Evolutionary conservation across 2,888 invertebrate genomes (phyloP), one percentile per base, ranked within the genome.

Genomic region (Gonocerus acuteangulatus): DNA sequence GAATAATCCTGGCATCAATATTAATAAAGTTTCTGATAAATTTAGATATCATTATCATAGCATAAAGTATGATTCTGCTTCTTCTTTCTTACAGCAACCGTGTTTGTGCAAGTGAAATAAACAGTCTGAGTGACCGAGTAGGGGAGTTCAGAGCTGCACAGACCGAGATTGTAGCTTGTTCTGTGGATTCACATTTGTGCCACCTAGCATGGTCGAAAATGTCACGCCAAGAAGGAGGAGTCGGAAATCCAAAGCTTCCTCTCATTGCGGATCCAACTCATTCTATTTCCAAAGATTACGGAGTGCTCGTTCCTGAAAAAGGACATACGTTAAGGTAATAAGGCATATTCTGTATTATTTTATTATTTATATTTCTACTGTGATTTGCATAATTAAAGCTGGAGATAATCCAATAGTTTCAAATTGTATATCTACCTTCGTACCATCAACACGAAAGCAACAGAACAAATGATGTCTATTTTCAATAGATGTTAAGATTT

Each of bases 171-270:
- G 86, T 93, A 3, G 92, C 91, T 2, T 89, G 89, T 70, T 92
- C 91, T 21, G 89, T 92, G 0, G 93, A 93, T 73, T 91, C 91
- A 0, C 91, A 92, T 72, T 91, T 90, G 70, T 91, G 92, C 7
- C 92, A 93, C 75, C 78, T 92, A 65, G 91, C 92, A 2, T 93
- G 92, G 92, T 91, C 91, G 54, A 93, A 93, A 71, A 91, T 91
- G 2, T 87, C 92, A 9, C 80, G 93, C 48, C 89, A 86, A 72
- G 89, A 94, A 72, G 95, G 95, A 39, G 95, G 95, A 15, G 77
- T 95, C 48, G 94, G 93, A 23, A 84, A 84, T 70, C 82, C 95
- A 18, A 86, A 88, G 65, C 92, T 95, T 71, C 94, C 95, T 0
- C 75, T 95, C 3, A 75, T 95, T 13, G 93, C 95, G 54, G 95